Conservation (phyloP, 1,140 invertebrate genomes). For the Drosophila rufa region DNA sequence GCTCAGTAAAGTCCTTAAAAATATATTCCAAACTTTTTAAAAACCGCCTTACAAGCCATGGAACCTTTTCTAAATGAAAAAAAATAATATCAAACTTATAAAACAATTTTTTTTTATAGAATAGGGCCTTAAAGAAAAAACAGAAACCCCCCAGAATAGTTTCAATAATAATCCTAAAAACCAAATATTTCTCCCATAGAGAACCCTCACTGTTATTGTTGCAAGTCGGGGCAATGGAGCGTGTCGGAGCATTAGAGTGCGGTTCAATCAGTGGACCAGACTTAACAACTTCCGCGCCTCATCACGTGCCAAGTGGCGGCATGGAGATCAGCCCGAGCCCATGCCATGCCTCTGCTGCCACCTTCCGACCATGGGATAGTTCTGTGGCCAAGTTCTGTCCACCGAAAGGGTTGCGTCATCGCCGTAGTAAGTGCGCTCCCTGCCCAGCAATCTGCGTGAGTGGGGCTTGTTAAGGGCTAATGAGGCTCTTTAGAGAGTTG, state of each 20-base stretch:
- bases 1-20: too few species aligned
- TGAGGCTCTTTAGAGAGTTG: slow-evolving; percentile 52
- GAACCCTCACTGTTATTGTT: slow-evolving; percentile 34
- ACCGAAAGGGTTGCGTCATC: slow-evolving; percentile 60
- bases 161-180: background rate
- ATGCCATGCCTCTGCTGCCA: slow-evolving; percentile 7
- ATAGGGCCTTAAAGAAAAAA: background rate
- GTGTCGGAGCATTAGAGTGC: slow-evolving; percentile 57
- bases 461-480: slow-evolving; percentile 64
- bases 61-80: too few species aligned
- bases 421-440: slow-evolving; percentile 8
- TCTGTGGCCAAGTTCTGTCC: slow-evolving; percentile 32
- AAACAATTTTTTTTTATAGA: background rate
- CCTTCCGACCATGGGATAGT: slow-evolving; percentile 39
- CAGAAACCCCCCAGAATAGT: background rate
- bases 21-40: background rate
- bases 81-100: background rate
- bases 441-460: slow-evolving; percentile 54
- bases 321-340: slow-evolving; percentile 7
- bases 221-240: slow-evolving; percentile 69
- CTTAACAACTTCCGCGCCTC: slow-evolving; percentile 67
- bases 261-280: slow-evolving; percentile 72
- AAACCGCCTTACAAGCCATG: too few species aligned
- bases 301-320: slow-evolving; percentile 61
- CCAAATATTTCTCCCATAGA: background rate